These are phyloP conservation scores for Notiomystis cincta DNA, from an alignment of 2,113 vertebrate species.

Conservation along the genomic window DNA sequence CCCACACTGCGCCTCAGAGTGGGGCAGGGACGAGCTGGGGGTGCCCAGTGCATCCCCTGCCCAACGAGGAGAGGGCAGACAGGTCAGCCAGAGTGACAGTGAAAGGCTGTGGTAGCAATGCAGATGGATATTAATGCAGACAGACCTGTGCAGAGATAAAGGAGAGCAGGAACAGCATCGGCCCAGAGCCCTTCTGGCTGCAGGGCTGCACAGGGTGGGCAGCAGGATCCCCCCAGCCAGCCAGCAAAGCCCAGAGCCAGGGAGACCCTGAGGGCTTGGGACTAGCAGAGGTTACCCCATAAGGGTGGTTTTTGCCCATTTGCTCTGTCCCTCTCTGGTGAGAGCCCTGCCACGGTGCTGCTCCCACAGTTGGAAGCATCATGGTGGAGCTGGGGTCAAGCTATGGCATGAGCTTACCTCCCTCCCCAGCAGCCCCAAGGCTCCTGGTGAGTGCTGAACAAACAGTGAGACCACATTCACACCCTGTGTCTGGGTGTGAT, in stretches of 20 bases:
- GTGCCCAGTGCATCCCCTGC: neutral
- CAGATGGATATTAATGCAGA: neutral
- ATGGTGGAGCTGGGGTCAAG: rapidly evolving
- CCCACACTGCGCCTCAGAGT: rapidly evolving
- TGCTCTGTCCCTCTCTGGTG: neutral
- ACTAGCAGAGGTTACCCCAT: neutral
- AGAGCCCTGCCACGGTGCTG: rapidly evolving
- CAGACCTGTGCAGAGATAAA: rapidly evolving
- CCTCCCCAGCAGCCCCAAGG: neutral
- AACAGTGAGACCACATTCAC: rapidly evolving
- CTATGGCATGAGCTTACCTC: rapidly evolving
- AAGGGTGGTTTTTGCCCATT: neutral
- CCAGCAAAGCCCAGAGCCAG: neutral
- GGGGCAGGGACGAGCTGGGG: neutral
- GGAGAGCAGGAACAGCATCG: neutral
- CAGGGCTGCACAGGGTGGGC: neutral
- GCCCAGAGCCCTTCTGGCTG: neutral
- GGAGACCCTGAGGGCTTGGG: neutral
- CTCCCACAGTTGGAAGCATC: neutral
- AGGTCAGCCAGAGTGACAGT: neutral
- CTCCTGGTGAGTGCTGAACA: neutral
- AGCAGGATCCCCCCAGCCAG: neutral
- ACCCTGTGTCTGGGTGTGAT: neutral
- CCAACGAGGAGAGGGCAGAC: neutral
- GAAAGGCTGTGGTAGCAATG: neutral